Evolutionary conservation across 1,140 invertebrate genomes (phyloP).

Genomic region (Lordiphosa collinella): DNA sequence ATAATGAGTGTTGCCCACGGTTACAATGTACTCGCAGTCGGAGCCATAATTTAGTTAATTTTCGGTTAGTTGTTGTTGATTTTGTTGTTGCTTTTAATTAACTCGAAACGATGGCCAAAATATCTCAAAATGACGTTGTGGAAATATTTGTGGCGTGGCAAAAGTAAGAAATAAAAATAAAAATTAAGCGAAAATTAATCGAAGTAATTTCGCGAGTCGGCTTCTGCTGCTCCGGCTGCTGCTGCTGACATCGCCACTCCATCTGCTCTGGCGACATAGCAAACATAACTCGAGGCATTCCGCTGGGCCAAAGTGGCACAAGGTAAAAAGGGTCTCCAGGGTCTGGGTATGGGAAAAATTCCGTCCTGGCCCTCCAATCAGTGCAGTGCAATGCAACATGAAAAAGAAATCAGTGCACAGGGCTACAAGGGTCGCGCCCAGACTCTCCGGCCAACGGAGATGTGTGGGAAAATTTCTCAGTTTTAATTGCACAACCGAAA

Average conservation of each 20-base stretch:
- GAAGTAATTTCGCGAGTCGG: constrained; percentile 57
- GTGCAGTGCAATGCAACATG: constrained; percentile 55
- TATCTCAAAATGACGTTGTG: constrained; percentile 63
- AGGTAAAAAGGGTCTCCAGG: constrained; percentile 46
- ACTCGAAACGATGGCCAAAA: constrained; percentile 45
- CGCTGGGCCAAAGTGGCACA: constrained; percentile 68
- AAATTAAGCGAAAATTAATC: constrained; percentile 77
- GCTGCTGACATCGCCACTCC: background rate
- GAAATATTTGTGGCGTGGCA: constrained; percentile 47
- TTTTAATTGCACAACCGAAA: constrained; percentile 74
- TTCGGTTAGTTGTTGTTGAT: constrained; percentile 21
- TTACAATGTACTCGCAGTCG: constrained; percentile 24
- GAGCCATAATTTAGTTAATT: constrained; percentile 67
- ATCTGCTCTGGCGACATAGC: constrained; percentile 51
- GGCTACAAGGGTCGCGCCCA: constrained; percentile 26
- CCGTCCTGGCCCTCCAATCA: constrained; percentile 61
- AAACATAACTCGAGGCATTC: constrained; percentile 67
- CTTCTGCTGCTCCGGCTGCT: constrained; percentile 8
- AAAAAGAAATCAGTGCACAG: constrained; percentile 75
- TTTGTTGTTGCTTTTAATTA: constrained; percentile 56
- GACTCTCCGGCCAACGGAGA: constrained; percentile 9
- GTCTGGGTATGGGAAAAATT: constrained; percentile 67
- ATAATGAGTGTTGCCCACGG: constrained; percentile 59
- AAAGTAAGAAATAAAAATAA: constrained; percentile 76
- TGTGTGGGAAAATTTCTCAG: constrained; percentile 78